Evolutionary conservation across 1,140 invertebrate species (phyloP), one percentile per base, ranked within the genome.

Genomic region (Asobara japonica): DNA sequence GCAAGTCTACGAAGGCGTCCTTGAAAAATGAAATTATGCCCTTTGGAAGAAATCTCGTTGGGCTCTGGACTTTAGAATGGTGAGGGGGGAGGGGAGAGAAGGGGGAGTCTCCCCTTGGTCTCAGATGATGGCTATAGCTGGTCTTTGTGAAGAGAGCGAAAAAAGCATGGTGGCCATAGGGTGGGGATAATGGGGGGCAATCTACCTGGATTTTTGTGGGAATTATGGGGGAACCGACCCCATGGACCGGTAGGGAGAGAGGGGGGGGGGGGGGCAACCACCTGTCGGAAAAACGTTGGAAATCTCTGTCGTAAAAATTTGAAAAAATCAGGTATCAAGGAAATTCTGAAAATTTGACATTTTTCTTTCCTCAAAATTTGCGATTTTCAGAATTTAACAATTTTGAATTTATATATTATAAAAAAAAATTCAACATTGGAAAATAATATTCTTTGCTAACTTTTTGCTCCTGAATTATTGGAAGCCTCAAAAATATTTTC

Each of bases 11-110:
- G 76, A 76, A 75, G 76, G 77, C 81, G 85, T 86, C 86, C 86
- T 87, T 87, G 85, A 87, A 87, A 87, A 87, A 83, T 86, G 83
- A 87, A 86, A 87, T 87, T 85, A 84, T 87, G 83, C 86, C 85
- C 86, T 87, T 85, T 84, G 86, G 85, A 86, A 87, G 85, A 87
- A 86, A 86, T 87, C 86, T 83, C 78, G 77, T 83, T 75, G 81
- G 71, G 61, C 76, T 38, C 25, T 69, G 31, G 25, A 18, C 10
- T 11, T 36, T n/a, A 45, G 16, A 29, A 25, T 1, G 25, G 41
- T 45, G n/a, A 45, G 16, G 16, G 41, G 41, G 41, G 41, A 45
- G 16, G 16, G 41, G 3, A 45, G n/a, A 45, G 4, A 18, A 11
- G 18, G 30, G n/a, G 69, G 69, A 45, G 38, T 64, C 22, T 45